Evolutionary conservation across 2,797 vertebrate species (phyloP), one percentile per base, ranked within the genome.

Genomic region (Gymnopithys bicolor): DNA sequence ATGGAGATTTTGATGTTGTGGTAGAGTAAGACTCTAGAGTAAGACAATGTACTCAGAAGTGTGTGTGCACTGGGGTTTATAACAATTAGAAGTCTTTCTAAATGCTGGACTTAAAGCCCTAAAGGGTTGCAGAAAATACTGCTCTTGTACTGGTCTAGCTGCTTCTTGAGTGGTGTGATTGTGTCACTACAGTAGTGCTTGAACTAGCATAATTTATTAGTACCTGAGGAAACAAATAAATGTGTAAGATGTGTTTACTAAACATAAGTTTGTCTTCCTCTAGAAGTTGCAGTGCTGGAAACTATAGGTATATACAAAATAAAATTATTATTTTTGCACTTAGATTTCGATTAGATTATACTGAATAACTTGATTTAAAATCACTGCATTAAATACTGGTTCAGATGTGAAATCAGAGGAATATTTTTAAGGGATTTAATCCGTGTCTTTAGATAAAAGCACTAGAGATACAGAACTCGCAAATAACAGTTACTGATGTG

Each of bases 151-250:
- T 25, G 27, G 4, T 55, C n/a, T 23, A 43, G 16, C 30, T 81
- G 14, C 13, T 77, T 13, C 51, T 60, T 1, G 1, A 32, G 27
- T 2, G 2, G 4, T 33, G 10, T 0, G 3, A 23, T 27, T 63
- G 28, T 8, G 1, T 53, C 14, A 7, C 64, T 55, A 5, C 5
- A 69, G 63, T 69, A 53, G 13, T 51, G 6, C 13, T 84, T 33
- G 24, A 70, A n/a, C 5, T 33, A 15, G 2, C 12, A 11, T 17
- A 28, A 77, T 53, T 71, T 81, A 45, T n/a, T 69, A 35, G 45
- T 22, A 51, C 5, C 3, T 30, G 37, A 56, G 32, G 51, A 52
- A 70, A 63, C 11, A 37, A 32, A 0, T 13, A 37, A 46, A 5
- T 7, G 18, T 19, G 15, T 41, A 33, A 60, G 28, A 53, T 24